Evolutionary conservation across 2,113 vertebrate genomes (phyloP), one percentile per base, ranked within the genome.

Genomic region (Pelmatolapia mariae): DNA sequence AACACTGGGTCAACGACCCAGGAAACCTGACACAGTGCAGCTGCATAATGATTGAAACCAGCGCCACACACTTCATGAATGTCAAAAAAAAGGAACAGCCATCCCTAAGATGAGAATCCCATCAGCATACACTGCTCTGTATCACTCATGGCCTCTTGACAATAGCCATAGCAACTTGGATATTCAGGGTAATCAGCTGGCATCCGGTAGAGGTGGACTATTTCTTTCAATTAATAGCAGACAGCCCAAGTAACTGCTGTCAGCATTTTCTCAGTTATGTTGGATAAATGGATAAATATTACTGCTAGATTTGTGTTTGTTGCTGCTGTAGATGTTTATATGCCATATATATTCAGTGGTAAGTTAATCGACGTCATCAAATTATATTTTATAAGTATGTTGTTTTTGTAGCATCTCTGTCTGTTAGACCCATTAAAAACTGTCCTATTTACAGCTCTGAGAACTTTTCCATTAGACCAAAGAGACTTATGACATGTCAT

Each of bases 401-500:
- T 52, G 50, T n/a, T 10, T 52, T 52, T 1, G 1, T 52, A n/a
- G 18, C 0, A 52, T 52, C 50, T 53, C 19, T 10, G 50, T 0
- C 19, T 53, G 50, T 53, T 53, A 53, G 0, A 53, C 50, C 50
- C 9, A n/a, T 53, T 53, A 53, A 53, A 53, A 53, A 53, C 50
- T 53, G 50, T 53, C 19, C 50, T 53, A 53, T 0, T 53, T 0
- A 0, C 50, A n/a, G 50, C 50, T 53, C 50, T 10, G 50, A 53
- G 52, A 53, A n/a, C 52, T 53, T 53, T 53, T 53, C 52, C 19
- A 53, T 53, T 19, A 53, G 52, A n/a, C 52, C 19, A 53, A 53
- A 53, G 19, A 53, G 52, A n/a, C 9, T 22, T 53, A 53, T 10
- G 19, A 10, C 2, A 1, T 53, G 52, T 53, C 19, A 53, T 3